Conservation (phyloP, 2,113 vertebrate species). For the Oryzias celebensis region DNA sequence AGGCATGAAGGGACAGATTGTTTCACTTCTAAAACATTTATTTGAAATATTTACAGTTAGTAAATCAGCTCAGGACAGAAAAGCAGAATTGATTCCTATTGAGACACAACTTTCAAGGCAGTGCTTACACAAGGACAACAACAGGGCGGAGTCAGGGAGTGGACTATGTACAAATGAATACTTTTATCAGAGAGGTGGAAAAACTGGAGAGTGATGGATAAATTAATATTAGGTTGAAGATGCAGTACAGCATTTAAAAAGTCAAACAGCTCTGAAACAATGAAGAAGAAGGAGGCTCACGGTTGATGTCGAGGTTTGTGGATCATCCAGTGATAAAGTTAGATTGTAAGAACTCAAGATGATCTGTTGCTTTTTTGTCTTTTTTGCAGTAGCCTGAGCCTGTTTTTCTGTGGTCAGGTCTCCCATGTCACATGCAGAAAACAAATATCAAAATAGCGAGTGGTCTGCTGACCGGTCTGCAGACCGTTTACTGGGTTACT, state of each 20-base stretch:
- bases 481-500: too few relatives aligned
- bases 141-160: conserved; percentile 33
- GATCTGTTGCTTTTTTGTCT: too few relatives aligned
- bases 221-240: conserved; percentile 57
- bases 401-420: conserved; percentile 16
- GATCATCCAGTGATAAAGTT: not conserved
- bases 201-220: conserved; percentile 58
- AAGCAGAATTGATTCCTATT: conserved; percentile 46
- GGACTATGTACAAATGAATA: conserved; percentile 73
- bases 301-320: conserved; percentile 2
- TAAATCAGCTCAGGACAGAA: conserved; percentile 43
- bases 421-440: conserved; percentile 1
- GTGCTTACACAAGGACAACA: conserved; percentile 49
- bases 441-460: conserved; percentile 11
- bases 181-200: conserved; percentile 50
- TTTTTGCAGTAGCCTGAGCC: not conserved
- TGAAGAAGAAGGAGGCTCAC: not conserved
- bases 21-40: conserved; percentile 76
- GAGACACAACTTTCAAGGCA: conserved; percentile 40
- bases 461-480: too few relatives aligned
- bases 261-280: conserved; percentile 25
- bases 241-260: conserved; percentile 58
- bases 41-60: conserved; percentile 77
- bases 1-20: conserved; percentile 43
- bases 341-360: too few relatives aligned